Base-by-base conservation (phyloP, 2,797 vertebrate genomes). In the Limnodromus scolopaceus region DNA sequence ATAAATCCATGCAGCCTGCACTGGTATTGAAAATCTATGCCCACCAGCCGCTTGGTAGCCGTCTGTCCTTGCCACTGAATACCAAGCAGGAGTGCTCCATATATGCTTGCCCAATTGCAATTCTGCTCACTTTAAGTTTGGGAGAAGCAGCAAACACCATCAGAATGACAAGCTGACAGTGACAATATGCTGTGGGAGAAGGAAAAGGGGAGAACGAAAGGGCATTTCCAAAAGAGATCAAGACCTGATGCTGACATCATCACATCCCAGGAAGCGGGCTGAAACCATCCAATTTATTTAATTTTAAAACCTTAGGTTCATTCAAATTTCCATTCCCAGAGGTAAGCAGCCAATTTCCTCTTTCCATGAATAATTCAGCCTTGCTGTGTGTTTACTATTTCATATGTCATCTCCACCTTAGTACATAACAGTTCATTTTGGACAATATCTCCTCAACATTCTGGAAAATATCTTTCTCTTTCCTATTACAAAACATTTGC, bases 141-240 rank as follows among this genome's bases (percentile, higher is more conserved):
- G 32, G 36, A 83, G 66, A 82, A 93, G 43, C 38, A 79, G 74
- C 16, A 89, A 77, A 89, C 2, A 20, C 46, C 15, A 27, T 30
- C 68, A 83, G 66, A 89, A 90, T 88, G 82, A 89, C 76, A 93
- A 93, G 11, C 19, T 84, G 58, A 75, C n/a, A 66, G 64, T 17
- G 90, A 55, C 9, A 60, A 57, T n/a, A 34, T 36, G 28, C 32
- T 54, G 30, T 36, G 11, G 27, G 28, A 87, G 48, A 18, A 94
- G 54, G 25, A 49, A 92, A 64, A 57, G 27, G 28, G 58, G 48
- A 89, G 58, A 61, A 95, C 78, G 38, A 49, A 53, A 60, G 32
- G 28, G 14, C 46, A 68, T 46, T 96, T 95, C 66, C 58, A 86
- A 80, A 95, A 84, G 68, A 93, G 70, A 83, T 80, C 48, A 93